These are phyloP conservation scores for Maniola hyperantus DNA, from an alignment of 2,888 invertebrate species.

Conservation along the genomic window DNA sequence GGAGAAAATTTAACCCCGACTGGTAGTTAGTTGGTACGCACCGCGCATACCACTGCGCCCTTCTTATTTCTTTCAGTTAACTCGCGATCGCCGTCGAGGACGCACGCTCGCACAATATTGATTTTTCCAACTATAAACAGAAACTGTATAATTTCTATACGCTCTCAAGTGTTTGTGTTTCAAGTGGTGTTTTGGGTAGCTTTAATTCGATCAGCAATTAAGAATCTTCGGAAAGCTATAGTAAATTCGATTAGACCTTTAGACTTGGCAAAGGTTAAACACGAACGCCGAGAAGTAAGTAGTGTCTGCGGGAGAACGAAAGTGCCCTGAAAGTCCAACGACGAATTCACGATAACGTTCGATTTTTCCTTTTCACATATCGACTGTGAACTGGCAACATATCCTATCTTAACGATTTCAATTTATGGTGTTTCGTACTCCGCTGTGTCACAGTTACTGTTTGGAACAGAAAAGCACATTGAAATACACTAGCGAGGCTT, in stretches of 20 bases:
- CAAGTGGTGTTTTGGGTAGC: constrained; percentile 27
- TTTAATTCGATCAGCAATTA: not conserved
- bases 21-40: too few relatives aligned
- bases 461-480: too few relatives aligned
- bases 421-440: too few relatives aligned
- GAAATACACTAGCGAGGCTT: too few relatives aligned
- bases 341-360: not conserved
- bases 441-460: too few relatives aligned
- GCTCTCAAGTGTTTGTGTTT: constrained; percentile 22
- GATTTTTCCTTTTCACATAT: not conserved
- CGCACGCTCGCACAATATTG: constrained; percentile 27
- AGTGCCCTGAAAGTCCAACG: constrained; percentile 15
- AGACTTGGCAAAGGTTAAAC: constrained; percentile 17
- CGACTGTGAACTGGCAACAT: too few relatives aligned
- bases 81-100: constrained; percentile 28
- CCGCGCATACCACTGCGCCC: constrained; percentile 34
- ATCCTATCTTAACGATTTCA: too few relatives aligned
- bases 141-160: constrained; percentile 30
- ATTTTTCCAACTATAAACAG: constrained; percentile 21
- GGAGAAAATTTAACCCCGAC: constrained; percentile 30
- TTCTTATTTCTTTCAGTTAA: constrained; percentile 27
- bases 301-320: constrained; percentile 2
- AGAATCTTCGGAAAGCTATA: constrained; percentile 26
- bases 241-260: constrained; percentile 15
- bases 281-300: constrained; percentile 18